Base-by-base conservation (phyloP, 2,113 vertebrate species). In the Anser cygnoides region DNA sequence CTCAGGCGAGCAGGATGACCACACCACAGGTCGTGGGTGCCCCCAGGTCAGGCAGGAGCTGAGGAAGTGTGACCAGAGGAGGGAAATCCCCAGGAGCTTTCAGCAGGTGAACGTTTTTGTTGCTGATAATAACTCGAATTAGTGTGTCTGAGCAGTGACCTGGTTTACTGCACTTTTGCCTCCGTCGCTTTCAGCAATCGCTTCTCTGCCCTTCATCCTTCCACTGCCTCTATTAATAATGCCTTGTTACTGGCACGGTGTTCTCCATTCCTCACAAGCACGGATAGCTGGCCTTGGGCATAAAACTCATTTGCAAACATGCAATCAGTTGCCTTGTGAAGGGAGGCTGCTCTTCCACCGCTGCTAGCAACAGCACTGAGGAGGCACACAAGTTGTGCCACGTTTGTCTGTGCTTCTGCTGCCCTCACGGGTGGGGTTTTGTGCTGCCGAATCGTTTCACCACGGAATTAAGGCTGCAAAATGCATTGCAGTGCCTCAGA, bases 101-200 rank as follows among this genome's bases (percentile, higher is more conserved):
- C 9, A 25, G 41, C 11, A 76, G 33, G 12, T 35, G 23, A 59
- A 28, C 21, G 33, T 59, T 75, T 75, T 57, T 26, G 41, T 46
- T 59, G 41, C 55, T 8, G 17, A 21, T 25, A 49, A 25, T 67
- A 13, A 46, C 19, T 92, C 63, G 10, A 88, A 46, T 83, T 54
- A 66, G 41, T 18, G 39, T 59, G 31, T 74, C 76, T 77, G 68
- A 44, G 43, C 46, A 57, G n/a, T 78, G 65, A 15, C n/a, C 73
- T 33, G 19, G 35, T 7, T 77, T 90, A 21, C 1, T 87, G 76
- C 93, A 75, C 39, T 95, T 86, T 76, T 89, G 52, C 43, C 20
- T 86, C 37, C 21, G 3, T 89, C 29, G 1, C 19, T 84, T 3
- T 1, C 72, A 41, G 37, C 0, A 0, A 22, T 79, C 33, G 37